Percentiles rank a stretch among this genome's conserved stretches.
phyloP scores from a whole-genome alignment of 2,888 invertebrate species.

The Lasioglossum lativentre region DNA sequence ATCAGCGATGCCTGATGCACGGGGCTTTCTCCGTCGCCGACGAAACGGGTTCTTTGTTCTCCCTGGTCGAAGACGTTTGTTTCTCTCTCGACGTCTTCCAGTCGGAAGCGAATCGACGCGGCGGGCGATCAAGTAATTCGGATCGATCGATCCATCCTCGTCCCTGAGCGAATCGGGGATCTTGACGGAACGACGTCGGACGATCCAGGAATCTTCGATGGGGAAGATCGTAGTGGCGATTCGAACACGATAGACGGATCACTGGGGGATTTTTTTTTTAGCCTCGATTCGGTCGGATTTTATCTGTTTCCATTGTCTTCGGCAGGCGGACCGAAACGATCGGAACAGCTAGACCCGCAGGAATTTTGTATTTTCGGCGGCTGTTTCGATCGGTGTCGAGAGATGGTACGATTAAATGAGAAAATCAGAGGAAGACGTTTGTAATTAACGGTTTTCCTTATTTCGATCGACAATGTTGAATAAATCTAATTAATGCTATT shows the following conservation, averaged over 20 bases:
- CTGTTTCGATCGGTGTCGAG: background rate
- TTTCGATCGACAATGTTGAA: too few species aligned
- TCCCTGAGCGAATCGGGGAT: background rate
- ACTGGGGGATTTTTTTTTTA: background rate
- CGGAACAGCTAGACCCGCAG: background rate
- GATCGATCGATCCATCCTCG: background rate
- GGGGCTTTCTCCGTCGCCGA: slow-evolving; percentile 25
- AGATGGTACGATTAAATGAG: background rate
- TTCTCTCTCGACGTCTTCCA: slow-evolving; percentile 36
- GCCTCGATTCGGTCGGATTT: background rate
- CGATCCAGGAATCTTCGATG: background rate
- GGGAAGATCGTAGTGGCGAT: background rate
- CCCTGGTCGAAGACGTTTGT: slow-evolving; percentile 32
- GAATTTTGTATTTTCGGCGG: background rate
- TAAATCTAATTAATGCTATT: too few species aligned
- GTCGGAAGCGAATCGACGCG: background rate
- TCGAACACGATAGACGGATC: background rate
- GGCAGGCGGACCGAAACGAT: background rate
- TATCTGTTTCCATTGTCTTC: background rate
- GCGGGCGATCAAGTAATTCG: too few species aligned
- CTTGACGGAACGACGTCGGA: slow-evolving; percentile 1
- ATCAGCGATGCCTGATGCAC: slow-evolving; percentile 12
- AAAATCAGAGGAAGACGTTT: background rate
- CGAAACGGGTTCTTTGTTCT: slow-evolving; percentile 42
- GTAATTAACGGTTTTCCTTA: too few species aligned